phyloP scores from a whole-genome alignment of 2,888 invertebrate genomes.

The Aromia moschata region DNA sequence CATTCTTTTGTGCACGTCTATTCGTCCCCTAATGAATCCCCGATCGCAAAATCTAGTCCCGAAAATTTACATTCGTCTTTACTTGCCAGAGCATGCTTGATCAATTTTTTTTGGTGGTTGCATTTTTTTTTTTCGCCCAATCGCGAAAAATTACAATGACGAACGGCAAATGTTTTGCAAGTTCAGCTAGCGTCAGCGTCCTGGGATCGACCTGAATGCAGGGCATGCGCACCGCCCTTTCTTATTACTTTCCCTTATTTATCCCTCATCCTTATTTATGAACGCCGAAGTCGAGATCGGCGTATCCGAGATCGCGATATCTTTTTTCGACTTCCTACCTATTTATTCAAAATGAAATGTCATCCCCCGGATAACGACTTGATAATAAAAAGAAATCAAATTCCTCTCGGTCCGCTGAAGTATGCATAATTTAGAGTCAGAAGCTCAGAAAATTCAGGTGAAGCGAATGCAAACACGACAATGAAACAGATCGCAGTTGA shows the following conservation, averaged over 20 bases:
- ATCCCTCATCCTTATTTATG: constrained; percentile 29
- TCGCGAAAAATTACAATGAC: constrained; percentile 24
- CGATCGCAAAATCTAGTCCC: too few relatives aligned
- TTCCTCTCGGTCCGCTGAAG: constrained; percentile 11
- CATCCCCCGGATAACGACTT: constrained; percentile 4
- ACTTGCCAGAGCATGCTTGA: too few relatives aligned
- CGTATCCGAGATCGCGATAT: constrained; percentile 12
- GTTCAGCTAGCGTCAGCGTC: constrained; percentile 40
- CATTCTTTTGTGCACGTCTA: too few relatives aligned
- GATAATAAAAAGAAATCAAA: background rate
- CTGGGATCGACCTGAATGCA: constrained; percentile 44
- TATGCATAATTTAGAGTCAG: too few relatives aligned
- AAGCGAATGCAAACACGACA: too few relatives aligned
- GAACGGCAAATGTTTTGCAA: constrained; percentile 31
- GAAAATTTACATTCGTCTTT: too few relatives aligned
- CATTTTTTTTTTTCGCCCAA: too few relatives aligned
- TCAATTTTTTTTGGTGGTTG: too few relatives aligned
- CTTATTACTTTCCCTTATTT: constrained; percentile 46
- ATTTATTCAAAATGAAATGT: constrained; percentile 21
- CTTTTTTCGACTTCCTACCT: constrained; percentile 13
- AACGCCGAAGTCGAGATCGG: constrained; percentile 3
- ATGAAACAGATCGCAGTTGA: too few relatives aligned
- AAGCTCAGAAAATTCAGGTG: too few relatives aligned
- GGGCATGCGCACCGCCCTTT: constrained; percentile 40
- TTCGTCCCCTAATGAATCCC: too few relatives aligned